Conservation (phyloP, 2,888 invertebrate species). For the Drosophila limbata region DNA sequence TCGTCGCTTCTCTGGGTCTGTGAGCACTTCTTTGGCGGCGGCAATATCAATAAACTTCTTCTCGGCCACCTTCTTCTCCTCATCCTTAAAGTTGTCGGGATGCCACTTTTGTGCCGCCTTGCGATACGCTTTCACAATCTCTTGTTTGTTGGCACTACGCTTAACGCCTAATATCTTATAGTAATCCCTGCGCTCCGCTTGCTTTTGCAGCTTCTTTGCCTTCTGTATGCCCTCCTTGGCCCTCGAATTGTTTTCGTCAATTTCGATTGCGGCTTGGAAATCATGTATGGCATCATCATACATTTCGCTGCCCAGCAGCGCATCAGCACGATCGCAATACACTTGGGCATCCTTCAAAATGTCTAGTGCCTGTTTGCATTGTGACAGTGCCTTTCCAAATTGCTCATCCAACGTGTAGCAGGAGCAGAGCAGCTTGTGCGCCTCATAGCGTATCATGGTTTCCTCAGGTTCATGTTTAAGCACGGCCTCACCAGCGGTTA, state of each 20-base stretch:
- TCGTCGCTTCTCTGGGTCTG: constrained; percentile 95
- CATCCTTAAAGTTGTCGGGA: constrained; percentile 96
- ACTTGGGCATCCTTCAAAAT: constrained; percentile 91
- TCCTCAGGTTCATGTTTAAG: constrained; percentile 90
- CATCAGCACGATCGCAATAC: constrained; percentile 96
- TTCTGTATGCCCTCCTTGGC: constrained; percentile 95
- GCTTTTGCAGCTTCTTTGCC: constrained; percentile 96
- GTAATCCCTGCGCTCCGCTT: constrained; percentile 97
- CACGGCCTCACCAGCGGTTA: constrained; percentile 89
- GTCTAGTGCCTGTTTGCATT: constrained; percentile 92
- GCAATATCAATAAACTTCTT: constrained; percentile 99
- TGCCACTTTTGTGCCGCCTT: constrained; percentile 99
- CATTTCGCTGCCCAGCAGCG: constrained; percentile 94
- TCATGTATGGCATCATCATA: constrained; percentile 96
- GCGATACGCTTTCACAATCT: constrained; percentile 97
- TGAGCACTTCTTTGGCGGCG: constrained; percentile 97
- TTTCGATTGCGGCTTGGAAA: constrained; percentile 93
- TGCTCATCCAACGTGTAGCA: constrained; percentile 91
- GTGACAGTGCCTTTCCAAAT: constrained; percentile 89
- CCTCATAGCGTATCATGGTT: constrained; percentile 90
- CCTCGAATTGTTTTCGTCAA: constrained; percentile 91
- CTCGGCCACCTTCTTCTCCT: constrained; percentile 97
- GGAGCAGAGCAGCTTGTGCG: constrained; percentile 92
- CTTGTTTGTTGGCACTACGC: constrained; percentile 95
- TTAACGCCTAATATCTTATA: constrained; percentile 95